A percentile compares a stretch with the other conserved stretches of the same genome.
Conservation (phyloP, 1,140 invertebrate genomes). For the Cryptotermes secundus region DNA sequence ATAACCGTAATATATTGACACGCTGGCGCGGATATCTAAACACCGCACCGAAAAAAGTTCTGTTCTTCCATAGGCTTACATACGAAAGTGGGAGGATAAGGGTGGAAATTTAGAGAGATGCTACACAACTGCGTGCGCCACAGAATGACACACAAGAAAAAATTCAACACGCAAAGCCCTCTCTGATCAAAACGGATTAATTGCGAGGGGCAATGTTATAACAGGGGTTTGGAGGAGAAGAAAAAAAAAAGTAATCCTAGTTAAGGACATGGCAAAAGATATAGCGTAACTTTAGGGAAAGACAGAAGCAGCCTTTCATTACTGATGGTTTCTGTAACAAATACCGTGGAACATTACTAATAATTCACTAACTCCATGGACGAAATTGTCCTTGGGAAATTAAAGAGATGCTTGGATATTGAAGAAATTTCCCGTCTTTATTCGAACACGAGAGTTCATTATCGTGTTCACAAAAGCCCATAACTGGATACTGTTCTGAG, state of each 20-base stretch:
- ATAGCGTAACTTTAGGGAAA: too few species aligned
- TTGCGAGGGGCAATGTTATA: background rate
- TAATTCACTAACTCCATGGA: too few species aligned
- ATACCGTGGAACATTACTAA: too few species aligned
- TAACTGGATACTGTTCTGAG: too few species aligned
- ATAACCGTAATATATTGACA: slow-evolving; percentile 17
- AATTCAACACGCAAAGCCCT: background rate
- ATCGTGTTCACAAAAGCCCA: too few species aligned
- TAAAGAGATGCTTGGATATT: background rate
- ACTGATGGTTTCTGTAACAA: too few species aligned
- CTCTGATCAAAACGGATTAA: slow-evolving; percentile 14
- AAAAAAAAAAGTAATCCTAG: too few species aligned
- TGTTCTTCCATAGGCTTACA: background rate
- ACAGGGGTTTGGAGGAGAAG: background rate
- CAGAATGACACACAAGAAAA: background rate
- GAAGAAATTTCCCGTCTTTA: too few species aligned
- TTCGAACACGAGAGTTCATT: too few species aligned
- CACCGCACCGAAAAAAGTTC: background rate
- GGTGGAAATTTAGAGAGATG: background rate
- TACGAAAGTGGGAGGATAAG: background rate
- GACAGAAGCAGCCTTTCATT: too few species aligned
- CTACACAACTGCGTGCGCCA: background rate
- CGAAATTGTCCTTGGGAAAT: background rate
- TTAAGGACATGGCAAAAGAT: too few species aligned
- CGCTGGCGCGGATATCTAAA: background rate